phyloP scores from a whole-genome alignment of 2,113 vertebrate genomes.

The Cyphomyrus discorhynchus region DNA sequence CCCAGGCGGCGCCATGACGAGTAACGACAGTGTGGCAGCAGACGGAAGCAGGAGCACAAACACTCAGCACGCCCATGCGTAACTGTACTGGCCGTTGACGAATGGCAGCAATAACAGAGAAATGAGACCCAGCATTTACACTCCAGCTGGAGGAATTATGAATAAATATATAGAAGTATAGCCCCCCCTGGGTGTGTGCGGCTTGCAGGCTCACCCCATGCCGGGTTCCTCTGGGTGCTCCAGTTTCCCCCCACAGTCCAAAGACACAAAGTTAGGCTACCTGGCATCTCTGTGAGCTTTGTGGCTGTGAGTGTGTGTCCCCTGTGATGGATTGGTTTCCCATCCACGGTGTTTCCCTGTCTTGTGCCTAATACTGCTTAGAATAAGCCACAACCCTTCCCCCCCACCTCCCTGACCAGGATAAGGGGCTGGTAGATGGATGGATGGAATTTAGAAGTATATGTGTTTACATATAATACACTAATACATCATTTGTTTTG shows the following conservation, averaged over 20 bases:
- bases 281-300: not conserved
- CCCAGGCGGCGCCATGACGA: slow-evolving; percentile 46
- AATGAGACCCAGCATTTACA: not conserved
- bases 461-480: not conserved
- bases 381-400: not conserved
- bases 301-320: not conserved
- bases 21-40: slow-evolving; percentile 35
- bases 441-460: not conserved
- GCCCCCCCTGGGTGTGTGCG: not conserved
- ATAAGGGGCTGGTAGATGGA: not conserved
- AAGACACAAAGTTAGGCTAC: not conserved
- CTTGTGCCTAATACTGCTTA: not conserved
- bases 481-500: not conserved
- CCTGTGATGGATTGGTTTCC: not conserved
- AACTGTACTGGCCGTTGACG: not conserved
- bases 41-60: not conserved
- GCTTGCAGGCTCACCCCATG: not conserved
- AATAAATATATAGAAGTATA: not conserved
- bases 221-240: not conserved
- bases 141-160: not conserved
- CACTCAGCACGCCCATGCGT: not conserved
- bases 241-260: not conserved
- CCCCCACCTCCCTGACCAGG: not conserved
- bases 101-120: not conserved
- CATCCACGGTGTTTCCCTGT: not conserved